Percentiles rank a stretch among this genome's conserved stretches.
phyloP scores from a whole-genome alignment of 2,797 vertebrate species.

The Pseudochromis fuscus region DNA sequence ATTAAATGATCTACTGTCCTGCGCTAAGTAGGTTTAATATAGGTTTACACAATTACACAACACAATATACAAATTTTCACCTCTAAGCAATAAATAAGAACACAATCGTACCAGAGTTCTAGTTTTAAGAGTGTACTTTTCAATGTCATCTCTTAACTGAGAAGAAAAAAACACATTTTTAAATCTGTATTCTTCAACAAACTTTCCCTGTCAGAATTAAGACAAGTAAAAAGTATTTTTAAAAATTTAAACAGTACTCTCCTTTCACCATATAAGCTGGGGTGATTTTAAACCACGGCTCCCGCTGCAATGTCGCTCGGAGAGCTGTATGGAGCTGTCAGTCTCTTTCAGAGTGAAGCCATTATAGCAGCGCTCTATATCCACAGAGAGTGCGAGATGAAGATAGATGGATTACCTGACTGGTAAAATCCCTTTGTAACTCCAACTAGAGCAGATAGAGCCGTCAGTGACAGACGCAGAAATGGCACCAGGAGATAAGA shows the following conservation, averaged over 20 bases:
- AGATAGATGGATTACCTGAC: slow-evolving; percentile 66
- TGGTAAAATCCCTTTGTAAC: slow-evolving; percentile 55
- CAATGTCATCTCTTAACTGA: neutral
- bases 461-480: slow-evolving; percentile 42
- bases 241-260: slow-evolving; percentile 22
- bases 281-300: slow-evolving; percentile 10
- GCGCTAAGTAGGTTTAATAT: slow-evolving; percentile 23
- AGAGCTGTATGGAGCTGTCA: slow-evolving; percentile 43
- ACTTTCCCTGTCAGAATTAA: slow-evolving; percentile 1
- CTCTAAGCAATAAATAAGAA: too few species aligned
- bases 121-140: too few species aligned
- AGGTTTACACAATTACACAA: too few species aligned
- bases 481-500: slow-evolving; percentile 55
- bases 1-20: slow-evolving; percentile 28
- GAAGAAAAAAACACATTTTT: neutral
- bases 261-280: slow-evolving; percentile 6
- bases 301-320: slow-evolving; percentile 11
- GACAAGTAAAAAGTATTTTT: neutral
- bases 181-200: neutral
- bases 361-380: slow-evolving; percentile 35
- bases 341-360: slow-evolving; percentile 44
- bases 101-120: neutral
- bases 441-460: slow-evolving; percentile 48
- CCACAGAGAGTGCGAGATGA: slow-evolving; percentile 43
- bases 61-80: too few species aligned